Conservation (phyloP, 1,140 invertebrate species). For the Ptiloglossa arizonensis region DNA sequence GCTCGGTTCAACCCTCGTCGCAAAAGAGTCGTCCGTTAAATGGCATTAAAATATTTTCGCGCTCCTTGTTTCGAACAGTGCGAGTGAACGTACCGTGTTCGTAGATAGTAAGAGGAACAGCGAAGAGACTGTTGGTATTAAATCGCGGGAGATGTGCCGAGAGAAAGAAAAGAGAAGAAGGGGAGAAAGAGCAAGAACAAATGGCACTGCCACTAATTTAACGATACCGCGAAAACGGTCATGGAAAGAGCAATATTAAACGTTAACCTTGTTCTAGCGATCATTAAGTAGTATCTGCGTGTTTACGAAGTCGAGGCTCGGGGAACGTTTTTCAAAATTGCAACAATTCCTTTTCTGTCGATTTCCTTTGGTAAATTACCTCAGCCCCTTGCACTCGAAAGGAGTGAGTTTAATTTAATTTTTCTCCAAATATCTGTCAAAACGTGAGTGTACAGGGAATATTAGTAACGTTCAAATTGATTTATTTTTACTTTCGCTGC, state of each 20-base stretch:
- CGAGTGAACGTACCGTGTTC: background rate
- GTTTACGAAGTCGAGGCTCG: conserved; percentile 28
- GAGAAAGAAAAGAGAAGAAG: background rate
- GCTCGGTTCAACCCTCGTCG: background rate
- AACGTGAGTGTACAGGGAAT: too few species aligned
- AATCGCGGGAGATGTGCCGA: too few species aligned
- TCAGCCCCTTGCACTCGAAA: too few species aligned
- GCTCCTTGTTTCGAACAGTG: background rate
- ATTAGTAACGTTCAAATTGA: too few species aligned
- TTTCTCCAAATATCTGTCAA: too few species aligned
- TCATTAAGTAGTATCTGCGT: conserved; percentile 1
- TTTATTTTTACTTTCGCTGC: too few species aligned
- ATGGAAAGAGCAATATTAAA: conserved; percentile 54
- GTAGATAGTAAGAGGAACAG: conserved; percentile 13
- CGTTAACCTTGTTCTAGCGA: conserved; percentile 7
- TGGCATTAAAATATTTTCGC: background rate
- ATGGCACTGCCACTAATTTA: conserved; percentile 60
- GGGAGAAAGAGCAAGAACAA: conserved; percentile 19
- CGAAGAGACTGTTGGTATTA: too few species aligned
- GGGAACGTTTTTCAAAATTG: too few species aligned
- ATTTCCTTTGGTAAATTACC: too few species aligned
- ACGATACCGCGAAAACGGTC: conserved; percentile 52
- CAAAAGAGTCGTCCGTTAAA: too few species aligned
- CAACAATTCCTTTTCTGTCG: too few species aligned
- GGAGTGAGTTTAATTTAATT: too few species aligned